Conservation (phyloP, 2,797 vertebrate genomes). For the Coranthus polyacanthus region DNA sequence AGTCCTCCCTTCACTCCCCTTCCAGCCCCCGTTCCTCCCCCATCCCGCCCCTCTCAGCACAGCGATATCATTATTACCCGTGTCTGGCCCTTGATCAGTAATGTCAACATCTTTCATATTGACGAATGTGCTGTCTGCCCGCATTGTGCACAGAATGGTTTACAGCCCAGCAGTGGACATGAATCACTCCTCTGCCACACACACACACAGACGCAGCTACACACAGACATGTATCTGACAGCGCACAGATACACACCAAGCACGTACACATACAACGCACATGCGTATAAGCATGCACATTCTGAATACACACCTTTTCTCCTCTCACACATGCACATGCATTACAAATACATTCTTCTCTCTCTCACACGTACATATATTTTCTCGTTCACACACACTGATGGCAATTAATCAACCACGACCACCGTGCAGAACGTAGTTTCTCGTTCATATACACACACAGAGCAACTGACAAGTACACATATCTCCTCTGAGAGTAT, state of each 20-base stretch:
- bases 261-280: constrained; percentile 34
- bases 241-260: constrained; percentile 55
- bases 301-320: constrained; percentile 56
- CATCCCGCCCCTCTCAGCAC: constrained; percentile 83
- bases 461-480: constrained; percentile 91
- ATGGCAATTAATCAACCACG: constrained; percentile 76
- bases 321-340: constrained; percentile 82
- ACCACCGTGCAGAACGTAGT: constrained; percentile 66
- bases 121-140: constrained; percentile 99
- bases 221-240: constrained; percentile 57
- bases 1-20: constrained; percentile 73
- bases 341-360: constrained; percentile 82
- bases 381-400: constrained; percentile 71
- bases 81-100: constrained; percentile 99
- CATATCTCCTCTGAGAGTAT: constrained; percentile 91
- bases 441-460: constrained; percentile 43
- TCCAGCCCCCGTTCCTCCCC: constrained; percentile 57
- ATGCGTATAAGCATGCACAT: constrained; percentile 37
- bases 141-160: constrained; percentile 99
- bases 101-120: constrained; percentile 99
- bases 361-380: constrained; percentile 79
- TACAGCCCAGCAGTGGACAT: constrained; percentile 98
- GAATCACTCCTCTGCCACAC: constrained; percentile 95
- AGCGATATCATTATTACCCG: constrained; percentile 96
- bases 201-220: constrained; percentile 59